phyloP scores from a whole-genome alignment of 2,888 invertebrate genomes.

The Chloromyia formosa region DNA sequence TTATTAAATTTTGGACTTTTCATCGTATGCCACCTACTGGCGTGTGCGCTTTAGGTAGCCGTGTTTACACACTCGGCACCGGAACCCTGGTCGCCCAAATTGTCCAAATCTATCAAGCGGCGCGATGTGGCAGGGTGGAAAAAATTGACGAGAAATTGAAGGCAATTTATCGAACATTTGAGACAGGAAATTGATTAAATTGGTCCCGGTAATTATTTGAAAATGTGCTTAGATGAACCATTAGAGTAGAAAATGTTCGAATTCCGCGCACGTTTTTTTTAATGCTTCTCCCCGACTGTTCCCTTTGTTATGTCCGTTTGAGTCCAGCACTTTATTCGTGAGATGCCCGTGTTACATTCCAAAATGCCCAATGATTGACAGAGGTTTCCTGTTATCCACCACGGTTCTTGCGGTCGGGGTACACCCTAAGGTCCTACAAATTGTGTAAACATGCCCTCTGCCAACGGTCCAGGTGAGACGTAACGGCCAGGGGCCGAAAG shows the following conservation, averaged over 20 bases:
- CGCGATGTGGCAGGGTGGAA: slow-evolving; percentile 14
- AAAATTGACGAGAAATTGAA: slow-evolving; percentile 17
- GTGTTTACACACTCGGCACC: not conserved
- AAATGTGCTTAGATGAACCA: slow-evolving; percentile 30
- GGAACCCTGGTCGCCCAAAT: not conserved
- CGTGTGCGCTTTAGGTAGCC: slow-evolving; percentile 24
- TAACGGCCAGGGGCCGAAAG: not conserved
- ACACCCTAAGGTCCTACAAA: not conserved
- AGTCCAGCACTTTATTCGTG: not conserved
- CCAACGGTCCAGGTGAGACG: not conserved
- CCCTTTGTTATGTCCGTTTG: not conserved
- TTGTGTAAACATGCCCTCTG: slow-evolving; percentile 2
- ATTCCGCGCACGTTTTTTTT: slow-evolving; percentile 8
- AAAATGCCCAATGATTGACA: slow-evolving; percentile 2
- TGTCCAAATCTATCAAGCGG: not conserved
- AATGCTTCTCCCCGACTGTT: not conserved
- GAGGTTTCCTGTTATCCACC: slow-evolving; percentile 28
- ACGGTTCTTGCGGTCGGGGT: slow-evolving; percentile 8
- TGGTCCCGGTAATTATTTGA: slow-evolving; percentile 39
- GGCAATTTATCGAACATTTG: slow-evolving; percentile 31
- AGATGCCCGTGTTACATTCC: not conserved
- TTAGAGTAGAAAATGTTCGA: slow-evolving; percentile 25
- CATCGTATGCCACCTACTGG: slow-evolving; percentile 31
- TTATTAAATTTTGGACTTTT: slow-evolving; percentile 26
- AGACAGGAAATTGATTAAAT: slow-evolving; percentile 45